Conservation (phyloP, 1,140 invertebrate species). For the Neodiprion virginianus region DNA sequence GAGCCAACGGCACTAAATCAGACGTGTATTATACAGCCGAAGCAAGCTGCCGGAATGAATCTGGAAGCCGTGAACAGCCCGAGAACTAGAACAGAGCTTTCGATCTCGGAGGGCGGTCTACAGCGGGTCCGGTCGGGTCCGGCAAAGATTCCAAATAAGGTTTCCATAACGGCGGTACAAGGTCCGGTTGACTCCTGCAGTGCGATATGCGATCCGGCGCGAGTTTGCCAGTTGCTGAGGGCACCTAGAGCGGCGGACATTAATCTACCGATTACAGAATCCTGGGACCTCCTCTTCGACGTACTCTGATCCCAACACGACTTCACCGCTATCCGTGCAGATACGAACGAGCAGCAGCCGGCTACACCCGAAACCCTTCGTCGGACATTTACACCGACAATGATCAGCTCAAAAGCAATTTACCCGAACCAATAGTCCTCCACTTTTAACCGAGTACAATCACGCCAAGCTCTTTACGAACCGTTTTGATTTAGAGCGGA, state of each 20-base stretch:
- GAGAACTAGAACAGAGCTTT: too few species aligned
- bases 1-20: too few species aligned
- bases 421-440: too few species aligned
- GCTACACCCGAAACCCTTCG: not conserved
- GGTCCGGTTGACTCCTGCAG: conserved; percentile 38
- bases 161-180: conserved; percentile 18
- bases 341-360: not conserved
- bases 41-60: too few species aligned
- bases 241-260: conserved; percentile 47
- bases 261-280: conserved; percentile 61
- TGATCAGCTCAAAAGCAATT: too few species aligned
- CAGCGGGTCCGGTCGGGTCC: conserved; percentile 21
- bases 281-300: conserved; percentile 56
- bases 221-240: conserved; percentile 28
- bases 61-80: too few species aligned
- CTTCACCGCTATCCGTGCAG: not conserved
- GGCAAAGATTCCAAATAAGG: too few species aligned
- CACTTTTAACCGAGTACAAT: too few species aligned
- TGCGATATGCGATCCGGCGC: conserved; percentile 27
- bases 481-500: too few species aligned
- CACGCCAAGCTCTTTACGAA: too few species aligned
- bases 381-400: too few species aligned
- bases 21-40: too few species aligned
- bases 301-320: conserved; percentile 51
- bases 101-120: not conserved